Conservation (phyloP, 2,113 vertebrate genomes). For the Scortum barcoo region DNA sequence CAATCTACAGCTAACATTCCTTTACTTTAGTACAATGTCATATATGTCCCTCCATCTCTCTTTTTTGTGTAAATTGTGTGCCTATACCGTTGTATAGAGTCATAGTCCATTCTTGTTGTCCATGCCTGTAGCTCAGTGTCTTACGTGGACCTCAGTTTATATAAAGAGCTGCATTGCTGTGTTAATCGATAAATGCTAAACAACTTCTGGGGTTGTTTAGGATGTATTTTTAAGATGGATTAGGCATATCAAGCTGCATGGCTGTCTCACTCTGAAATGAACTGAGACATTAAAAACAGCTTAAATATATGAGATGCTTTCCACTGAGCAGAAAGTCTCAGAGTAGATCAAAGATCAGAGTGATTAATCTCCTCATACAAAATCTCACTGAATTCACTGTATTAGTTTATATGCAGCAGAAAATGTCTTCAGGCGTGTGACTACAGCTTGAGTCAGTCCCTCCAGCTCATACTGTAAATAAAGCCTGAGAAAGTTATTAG, state of each 20-base stretch:
- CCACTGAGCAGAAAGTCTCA: conserved; percentile 16
- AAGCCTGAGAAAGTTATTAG: conserved; percentile 6
- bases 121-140: neutral
- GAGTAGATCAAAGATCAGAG: conserved; percentile 44
- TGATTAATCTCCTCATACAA: conserved; percentile 37
- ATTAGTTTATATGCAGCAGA: neutral
- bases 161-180: neutral
- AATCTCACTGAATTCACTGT: conserved; percentile 12
- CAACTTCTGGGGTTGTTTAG: neutral
- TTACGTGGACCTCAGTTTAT: too few relatives aligned
- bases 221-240: conserved; percentile 4
- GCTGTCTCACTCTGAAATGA: conserved; percentile 17
- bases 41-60: too few relatives aligned
- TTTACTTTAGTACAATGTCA: neutral
- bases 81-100: too few relatives aligned
- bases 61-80: too few relatives aligned
- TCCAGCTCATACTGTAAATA: neutral
- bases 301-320: conserved; percentile 24
- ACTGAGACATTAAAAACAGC: conserved; percentile 1
- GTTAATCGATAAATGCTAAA: neutral
- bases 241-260: conserved; percentile 6
- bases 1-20: too few relatives aligned
- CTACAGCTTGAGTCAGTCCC: neutral
- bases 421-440: neutral
- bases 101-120: too few relatives aligned